These are phyloP conservation scores for Drosophila anomalata DNA, from an alignment of 2,888 invertebrate genomes.

Conservation along the genomic window DNA sequence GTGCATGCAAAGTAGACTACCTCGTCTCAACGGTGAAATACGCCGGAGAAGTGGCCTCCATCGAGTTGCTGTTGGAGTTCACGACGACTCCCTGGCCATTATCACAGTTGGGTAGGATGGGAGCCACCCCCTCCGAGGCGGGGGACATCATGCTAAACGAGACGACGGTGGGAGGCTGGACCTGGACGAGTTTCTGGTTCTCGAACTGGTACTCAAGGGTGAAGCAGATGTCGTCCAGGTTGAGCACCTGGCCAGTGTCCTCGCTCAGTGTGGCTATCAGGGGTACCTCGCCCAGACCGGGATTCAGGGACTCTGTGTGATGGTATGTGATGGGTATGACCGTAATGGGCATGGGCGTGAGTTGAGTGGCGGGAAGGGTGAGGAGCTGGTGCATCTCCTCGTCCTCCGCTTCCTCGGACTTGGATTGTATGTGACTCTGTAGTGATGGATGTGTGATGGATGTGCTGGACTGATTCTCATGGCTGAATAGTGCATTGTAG, in stretches of 20 bases:
- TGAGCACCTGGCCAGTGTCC: conserved; percentile 46
- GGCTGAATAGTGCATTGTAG: conserved; percentile 57
- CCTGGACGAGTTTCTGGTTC: conserved; percentile 82
- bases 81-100: conserved; percentile 16
- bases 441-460: conserved; percentile 20
- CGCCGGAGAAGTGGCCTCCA: conserved; percentile 48
- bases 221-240: conserved; percentile 78
- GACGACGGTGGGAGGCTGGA: conserved; percentile 80
- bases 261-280: conserved; percentile 51
- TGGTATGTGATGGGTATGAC: conserved; percentile 54
- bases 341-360: conserved; percentile 43
- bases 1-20: conserved; percentile 54
- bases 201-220: conserved; percentile 82
- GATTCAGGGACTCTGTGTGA: conserved; percentile 39
- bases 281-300: conserved; percentile 31
- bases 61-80: conserved; percentile 32
- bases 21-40: conserved; percentile 76
- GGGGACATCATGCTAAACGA: conserved; percentile 64
- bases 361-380: conserved; percentile 51
- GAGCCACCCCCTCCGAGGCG: conserved; percentile 23
- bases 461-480: conserved; percentile 17
- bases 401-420: conserved; percentile 24
- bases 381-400: conserved; percentile 20
- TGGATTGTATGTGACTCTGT: conserved; percentile 27
- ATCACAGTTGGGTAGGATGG: conserved; percentile 42